Evolutionary conservation across 2,888 invertebrate genomes (phyloP).

Genomic region (Troides oblongomaculatus): DNA sequence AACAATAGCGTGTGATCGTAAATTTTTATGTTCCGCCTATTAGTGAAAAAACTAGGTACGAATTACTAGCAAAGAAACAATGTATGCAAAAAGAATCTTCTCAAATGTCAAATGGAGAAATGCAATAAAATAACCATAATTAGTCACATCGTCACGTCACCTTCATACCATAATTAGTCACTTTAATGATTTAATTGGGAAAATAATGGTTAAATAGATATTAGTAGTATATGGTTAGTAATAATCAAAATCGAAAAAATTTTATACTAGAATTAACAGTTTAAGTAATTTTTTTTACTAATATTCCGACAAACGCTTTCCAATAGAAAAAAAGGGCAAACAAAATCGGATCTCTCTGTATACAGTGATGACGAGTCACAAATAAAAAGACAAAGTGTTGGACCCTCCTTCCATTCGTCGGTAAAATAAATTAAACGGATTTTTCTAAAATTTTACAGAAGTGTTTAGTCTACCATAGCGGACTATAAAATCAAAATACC

Average conservation of each 20-base stretch:
- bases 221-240: too few relatives aligned
- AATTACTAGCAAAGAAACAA: neutral
- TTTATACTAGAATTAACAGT: too few relatives aligned
- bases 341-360: too few relatives aligned
- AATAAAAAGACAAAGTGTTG: neutral
- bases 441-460: neutral
- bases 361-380: too few relatives aligned
- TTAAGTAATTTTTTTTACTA: too few relatives aligned
- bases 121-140: too few relatives aligned
- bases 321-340: neutral
- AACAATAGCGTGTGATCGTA: neutral
- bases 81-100: neutral
- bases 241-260: too few relatives aligned
- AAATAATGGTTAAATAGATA: too few relatives aligned
- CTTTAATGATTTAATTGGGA: neutral
- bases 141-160: too few relatives aligned
- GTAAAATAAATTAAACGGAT: neutral
- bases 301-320: too few relatives aligned
- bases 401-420: too few relatives aligned
- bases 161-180: neutral
- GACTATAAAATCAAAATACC: constrained; percentile 3
- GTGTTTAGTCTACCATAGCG: neutral
- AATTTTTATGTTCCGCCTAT: neutral
- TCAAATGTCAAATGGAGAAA: neutral
- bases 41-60: neutral